These are phyloP conservation scores for Drosophila nigrodunni DNA, from an alignment of 1,140 invertebrate species.

Conservation along the genomic window DNA sequence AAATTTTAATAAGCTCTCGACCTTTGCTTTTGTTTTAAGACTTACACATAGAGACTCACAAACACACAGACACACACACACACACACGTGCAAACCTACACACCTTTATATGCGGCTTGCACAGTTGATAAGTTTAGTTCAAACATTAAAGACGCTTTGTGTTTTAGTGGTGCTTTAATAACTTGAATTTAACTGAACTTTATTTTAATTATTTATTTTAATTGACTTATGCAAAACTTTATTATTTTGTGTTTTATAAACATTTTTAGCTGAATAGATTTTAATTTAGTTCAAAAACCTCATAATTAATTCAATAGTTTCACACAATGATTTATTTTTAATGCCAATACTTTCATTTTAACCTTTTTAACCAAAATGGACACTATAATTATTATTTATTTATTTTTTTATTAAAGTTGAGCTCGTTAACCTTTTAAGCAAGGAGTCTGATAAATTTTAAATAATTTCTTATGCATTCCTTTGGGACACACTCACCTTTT, in stretches of 20 bases:
- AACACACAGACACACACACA: not conserved
- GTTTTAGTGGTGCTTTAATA: not conserved
- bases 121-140: not conserved
- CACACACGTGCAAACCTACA: too few relatives aligned
- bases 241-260: too few relatives aligned
- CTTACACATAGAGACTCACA: not conserved
- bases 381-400: too few relatives aligned
- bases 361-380: too few relatives aligned
- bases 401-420: too few relatives aligned
- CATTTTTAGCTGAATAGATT: too few relatives aligned
- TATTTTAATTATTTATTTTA: not conserved
- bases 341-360: too few relatives aligned
- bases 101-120: not conserved
- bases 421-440: not conserved
- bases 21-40: conserved; percentile 41
- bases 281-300: too few relatives aligned
- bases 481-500: not conserved
- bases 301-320: too few relatives aligned
- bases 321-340: too few relatives aligned
- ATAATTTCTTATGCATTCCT: not conserved
- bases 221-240: not conserved
- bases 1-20: conserved; percentile 81
- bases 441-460: not conserved
- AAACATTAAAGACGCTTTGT: not conserved
- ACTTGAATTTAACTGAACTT: not conserved